Percentiles rank a stretch among this genome's conserved stretches.
Evolutionary conservation across 2,113 vertebrate genomes (phyloP).

Genomic region (Hemichromis elongatus): DNA sequence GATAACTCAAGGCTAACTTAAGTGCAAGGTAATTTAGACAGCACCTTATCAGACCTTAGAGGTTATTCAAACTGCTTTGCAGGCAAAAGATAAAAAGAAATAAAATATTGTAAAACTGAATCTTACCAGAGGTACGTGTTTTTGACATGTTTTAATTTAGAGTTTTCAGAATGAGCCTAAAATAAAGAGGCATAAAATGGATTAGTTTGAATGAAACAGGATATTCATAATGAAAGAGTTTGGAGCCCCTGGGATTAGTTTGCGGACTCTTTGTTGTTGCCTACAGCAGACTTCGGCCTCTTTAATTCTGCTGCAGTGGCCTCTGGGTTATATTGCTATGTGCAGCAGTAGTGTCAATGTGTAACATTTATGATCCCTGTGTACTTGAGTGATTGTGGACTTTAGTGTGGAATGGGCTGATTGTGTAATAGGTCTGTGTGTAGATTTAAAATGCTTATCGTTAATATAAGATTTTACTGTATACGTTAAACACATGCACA

Average conservation of each 20-base stretch:
- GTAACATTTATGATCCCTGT: slow-evolving; percentile 25
- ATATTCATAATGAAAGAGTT: neutral
- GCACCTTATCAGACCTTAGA: neutral
- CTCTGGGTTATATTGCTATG: neutral
- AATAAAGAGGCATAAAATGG: neutral
- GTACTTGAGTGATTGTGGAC: neutral
- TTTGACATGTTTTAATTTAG: neutral
- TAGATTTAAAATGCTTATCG: neutral
- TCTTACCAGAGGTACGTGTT: neutral
- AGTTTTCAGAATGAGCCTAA: neutral
- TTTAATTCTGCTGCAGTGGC: neutral
- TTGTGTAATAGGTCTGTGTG: neutral
- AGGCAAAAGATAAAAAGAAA: neutral
- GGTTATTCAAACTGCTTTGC: neutral
- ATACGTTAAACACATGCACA: neutral
- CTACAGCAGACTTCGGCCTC: neutral
- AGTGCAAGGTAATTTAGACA: neutral
- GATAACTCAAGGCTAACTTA: neutral
- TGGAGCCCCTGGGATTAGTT: neutral
- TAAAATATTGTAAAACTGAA: neutral
- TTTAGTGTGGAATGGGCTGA: neutral
- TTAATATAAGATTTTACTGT: neutral
- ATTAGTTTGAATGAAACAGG: neutral
- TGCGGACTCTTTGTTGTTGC: neutral
- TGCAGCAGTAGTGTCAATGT: neutral